A percentile compares a stretch with the other conserved stretches of the same genome.
These are phyloP conservation scores for Willisornis vidua DNA, from an alignment of 2,113 vertebrate species.

Conservation along the genomic window DNA sequence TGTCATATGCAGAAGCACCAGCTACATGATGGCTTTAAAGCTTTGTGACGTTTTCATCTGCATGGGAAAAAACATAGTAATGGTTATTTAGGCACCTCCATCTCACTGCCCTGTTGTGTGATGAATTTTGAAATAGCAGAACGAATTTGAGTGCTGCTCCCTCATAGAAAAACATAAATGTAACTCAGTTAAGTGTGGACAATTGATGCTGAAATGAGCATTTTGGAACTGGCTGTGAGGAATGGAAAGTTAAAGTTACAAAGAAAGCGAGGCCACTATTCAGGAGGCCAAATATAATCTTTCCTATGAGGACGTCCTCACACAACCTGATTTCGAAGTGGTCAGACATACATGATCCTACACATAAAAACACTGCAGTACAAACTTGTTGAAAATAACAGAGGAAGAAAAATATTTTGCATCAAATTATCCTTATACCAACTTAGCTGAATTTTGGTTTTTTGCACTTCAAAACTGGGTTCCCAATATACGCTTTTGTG, in stretches of 20 bases:
- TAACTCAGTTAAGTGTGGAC: not conserved
- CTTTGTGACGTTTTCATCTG: slow-evolving; percentile 29
- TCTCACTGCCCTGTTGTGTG: not conserved
- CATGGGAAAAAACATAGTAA: not conserved
- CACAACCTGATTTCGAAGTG: not conserved
- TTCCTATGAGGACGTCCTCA: not conserved
- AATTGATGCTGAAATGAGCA: not conserved
- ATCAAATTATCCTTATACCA: not conserved
- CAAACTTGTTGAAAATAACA: not conserved
- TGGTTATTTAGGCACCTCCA: not conserved
- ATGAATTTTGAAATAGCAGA: not conserved
- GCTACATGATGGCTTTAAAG: not conserved
- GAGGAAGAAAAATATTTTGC: not conserved
- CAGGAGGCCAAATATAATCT: not conserved
- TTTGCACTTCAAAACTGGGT: not conserved
- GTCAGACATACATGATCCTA: not conserved
- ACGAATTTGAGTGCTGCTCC: not conserved
- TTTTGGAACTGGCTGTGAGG: not conserved
- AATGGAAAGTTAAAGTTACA: not conserved
- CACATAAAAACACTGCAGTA: not conserved
- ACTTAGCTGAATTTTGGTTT: not conserved
- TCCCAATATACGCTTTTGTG: not conserved
- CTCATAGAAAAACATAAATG: not conserved
- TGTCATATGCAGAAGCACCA: not conserved
- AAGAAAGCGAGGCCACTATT: not conserved